Percentiles rank a stretch among this genome's conserved stretches.
These are phyloP conservation scores for Martes flavigula DNA, from an alignment of 2,797 vertebrate genomes.

Conservation along the genomic window DNA sequence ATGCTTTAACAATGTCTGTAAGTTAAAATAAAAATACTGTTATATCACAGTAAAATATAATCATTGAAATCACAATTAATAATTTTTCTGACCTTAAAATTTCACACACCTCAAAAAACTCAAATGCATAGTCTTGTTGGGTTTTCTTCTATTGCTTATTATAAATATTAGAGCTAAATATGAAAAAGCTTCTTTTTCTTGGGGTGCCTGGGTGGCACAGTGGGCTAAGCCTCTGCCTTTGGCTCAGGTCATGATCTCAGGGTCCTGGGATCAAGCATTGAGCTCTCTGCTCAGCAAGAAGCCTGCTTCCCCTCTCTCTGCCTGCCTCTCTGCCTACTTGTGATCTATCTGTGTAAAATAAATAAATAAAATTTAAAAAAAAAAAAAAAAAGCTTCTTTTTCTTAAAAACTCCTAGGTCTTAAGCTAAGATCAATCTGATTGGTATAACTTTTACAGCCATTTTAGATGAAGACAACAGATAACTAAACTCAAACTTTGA, in stretches of 20 bases:
- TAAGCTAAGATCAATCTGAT: not conserved
- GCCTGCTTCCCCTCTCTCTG: too few species aligned
- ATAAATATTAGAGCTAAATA: not conserved
- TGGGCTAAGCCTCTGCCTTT: too few species aligned
- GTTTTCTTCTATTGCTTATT: not conserved
- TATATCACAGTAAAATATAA: not conserved
- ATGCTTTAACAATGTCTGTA: not conserved
- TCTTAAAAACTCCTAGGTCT: not conserved
- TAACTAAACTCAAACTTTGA: not conserved
- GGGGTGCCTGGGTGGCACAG: too few species aligned
- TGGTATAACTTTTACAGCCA: not conserved
- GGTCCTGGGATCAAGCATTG: too few species aligned
- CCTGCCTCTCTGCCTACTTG: too few species aligned
- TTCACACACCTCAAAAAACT: not conserved
- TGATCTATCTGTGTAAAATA: too few species aligned
- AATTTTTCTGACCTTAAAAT: slow-evolving; percentile 1
- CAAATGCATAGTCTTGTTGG: not conserved
- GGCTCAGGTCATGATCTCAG: too few species aligned
- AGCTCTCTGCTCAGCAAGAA: too few species aligned
- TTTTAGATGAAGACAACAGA: not conserved
- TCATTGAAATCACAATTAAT: not conserved
- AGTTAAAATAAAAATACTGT: slow-evolving; percentile 6
- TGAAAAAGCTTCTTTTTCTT: not conserved
- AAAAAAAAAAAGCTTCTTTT: not conserved
- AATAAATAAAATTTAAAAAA: too few species aligned